Evolutionary conservation across 2,113 vertebrate species (phyloP).

Genomic region (Plecotus auritus): DNA sequence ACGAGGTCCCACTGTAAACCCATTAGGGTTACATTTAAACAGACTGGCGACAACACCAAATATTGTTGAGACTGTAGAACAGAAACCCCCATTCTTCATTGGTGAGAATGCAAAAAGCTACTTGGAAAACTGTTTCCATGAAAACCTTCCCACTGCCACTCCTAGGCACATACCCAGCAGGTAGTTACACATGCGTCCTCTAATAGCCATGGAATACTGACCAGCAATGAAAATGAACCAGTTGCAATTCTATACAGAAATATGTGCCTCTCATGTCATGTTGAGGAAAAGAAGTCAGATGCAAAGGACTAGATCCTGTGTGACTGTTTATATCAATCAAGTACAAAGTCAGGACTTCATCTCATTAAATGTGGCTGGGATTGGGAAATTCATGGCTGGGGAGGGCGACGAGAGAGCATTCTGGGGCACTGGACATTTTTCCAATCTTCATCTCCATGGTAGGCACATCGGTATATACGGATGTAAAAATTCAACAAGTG

Average conservation of each 20-base stretch:
- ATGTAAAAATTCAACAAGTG: not conserved
- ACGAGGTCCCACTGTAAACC: not conserved
- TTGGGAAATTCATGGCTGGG: rapidly evolving
- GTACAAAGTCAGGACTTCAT: not conserved
- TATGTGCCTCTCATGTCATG: not conserved
- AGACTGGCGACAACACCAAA: rapidly evolving
- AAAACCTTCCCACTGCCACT: not conserved
- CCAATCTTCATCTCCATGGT: not conserved
- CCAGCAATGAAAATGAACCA: not conserved
- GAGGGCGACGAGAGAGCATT: rapidly evolving
- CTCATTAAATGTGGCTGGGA: not conserved
- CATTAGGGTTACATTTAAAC: not conserved
- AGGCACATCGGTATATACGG: rapidly evolving
- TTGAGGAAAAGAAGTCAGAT: not conserved
- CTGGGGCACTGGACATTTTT: not conserved
- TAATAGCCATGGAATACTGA: not conserved
- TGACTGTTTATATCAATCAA: rapidly evolving
- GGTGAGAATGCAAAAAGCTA: not conserved
- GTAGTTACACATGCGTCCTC: rapidly evolving
- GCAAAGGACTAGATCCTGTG: rapidly evolving
- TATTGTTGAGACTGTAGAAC: not conserved
- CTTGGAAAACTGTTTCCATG: not conserved
- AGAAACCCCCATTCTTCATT: not conserved
- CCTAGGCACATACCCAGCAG: not conserved
- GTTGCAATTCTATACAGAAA: rapidly evolving